Percentiles rank a stretch among this genome's conserved stretches.
These are phyloP conservation scores for Sogatella furcifera DNA, from an alignment of 1,140 invertebrate genomes.

Conservation along the genomic window DNA sequence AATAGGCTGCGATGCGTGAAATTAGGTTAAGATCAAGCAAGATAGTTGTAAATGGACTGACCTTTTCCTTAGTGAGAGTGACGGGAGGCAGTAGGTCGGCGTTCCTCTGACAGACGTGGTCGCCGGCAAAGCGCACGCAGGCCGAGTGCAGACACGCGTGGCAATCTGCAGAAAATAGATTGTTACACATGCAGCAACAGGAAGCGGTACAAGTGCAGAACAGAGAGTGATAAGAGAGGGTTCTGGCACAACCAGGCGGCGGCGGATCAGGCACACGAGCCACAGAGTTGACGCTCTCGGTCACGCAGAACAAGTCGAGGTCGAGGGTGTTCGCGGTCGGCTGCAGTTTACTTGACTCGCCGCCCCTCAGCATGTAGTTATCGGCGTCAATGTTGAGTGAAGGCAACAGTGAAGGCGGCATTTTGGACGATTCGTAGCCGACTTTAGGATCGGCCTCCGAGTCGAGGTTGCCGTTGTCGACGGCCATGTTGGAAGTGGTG, in stretches of 20 bases:
- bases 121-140: constrained; percentile 41
- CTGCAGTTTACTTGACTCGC: constrained; percentile 9
- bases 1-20: too few species aligned
- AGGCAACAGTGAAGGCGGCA: constrained; percentile 24
- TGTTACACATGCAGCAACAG: constrained; percentile 50
- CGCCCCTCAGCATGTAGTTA: constrained; percentile 46
- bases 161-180: constrained; percentile 49
- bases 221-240: constrained; percentile 39
- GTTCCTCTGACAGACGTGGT: constrained; percentile 44
- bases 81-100: constrained; percentile 39
- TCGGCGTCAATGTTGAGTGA: constrained; percentile 43
- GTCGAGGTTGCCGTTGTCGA: constrained; percentile 18
- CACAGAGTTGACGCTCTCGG: constrained; percentile 28
- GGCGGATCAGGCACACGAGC: constrained; percentile 7
- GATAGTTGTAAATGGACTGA: constrained; percentile 25
- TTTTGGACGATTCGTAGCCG: constrained; percentile 23
- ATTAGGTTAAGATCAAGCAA: too few species aligned
- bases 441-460: constrained; percentile 1
- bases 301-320: constrained; percentile 30
- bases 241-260: constrained; percentile 35
- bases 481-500: not conserved
- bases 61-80: constrained; percentile 43
- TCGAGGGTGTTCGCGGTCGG: constrained; percentile 23
- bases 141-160: constrained; percentile 53
- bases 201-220: constrained; percentile 38